These are phyloP conservation scores for Bubo bubo DNA, from an alignment of 2,113 vertebrate species.

Conservation along the genomic window DNA sequence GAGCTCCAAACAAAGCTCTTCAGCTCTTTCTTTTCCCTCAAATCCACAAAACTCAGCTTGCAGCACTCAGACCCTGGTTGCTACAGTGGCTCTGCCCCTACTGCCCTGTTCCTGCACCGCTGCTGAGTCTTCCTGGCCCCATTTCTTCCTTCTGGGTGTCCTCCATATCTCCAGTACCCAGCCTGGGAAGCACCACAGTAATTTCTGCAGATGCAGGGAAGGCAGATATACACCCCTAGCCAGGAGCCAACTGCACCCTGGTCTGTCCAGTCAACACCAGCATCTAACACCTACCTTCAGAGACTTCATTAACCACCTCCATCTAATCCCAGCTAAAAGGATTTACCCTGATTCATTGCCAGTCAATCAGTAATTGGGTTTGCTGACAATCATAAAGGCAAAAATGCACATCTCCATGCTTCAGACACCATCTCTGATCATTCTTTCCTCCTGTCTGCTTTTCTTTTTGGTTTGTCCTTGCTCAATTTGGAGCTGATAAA, in stretches of 20 bases:
- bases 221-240: background rate
- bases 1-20: background rate
- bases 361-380: background rate
- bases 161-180: fast-evolving
- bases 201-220: background rate
- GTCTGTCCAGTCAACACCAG: background rate
- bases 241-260: background rate
- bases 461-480: background rate
- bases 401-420: background rate
- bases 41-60: background rate
- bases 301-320: background rate
- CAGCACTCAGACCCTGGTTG: fast-evolving
- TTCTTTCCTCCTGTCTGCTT: background rate
- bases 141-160: background rate
- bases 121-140: background rate
- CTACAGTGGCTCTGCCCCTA: background rate
- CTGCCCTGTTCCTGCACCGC: background rate
- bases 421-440: background rate
- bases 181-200: background rate
- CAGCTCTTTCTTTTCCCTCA: background rate
- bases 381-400: background rate
- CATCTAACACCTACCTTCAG: background rate
- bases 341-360: background rate
- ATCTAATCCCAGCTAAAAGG: background rate
- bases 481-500: background rate